phyloP scores from a whole-genome alignment of 2,797 vertebrate species.

The Mastacembelus armatus region DNA sequence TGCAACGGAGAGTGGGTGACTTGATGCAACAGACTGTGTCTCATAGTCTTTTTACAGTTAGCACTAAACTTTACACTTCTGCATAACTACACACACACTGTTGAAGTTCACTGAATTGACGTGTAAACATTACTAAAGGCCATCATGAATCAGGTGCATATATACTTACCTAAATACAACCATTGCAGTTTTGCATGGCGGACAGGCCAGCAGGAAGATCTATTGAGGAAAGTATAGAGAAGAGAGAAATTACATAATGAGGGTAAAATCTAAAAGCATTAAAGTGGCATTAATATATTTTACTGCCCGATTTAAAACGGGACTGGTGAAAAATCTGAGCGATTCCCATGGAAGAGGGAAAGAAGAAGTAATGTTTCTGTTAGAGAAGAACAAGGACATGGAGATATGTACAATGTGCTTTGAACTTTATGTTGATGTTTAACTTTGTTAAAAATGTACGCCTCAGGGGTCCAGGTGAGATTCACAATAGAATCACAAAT shows the following conservation, averaged over 20 bases:
- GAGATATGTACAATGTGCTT: neutral
- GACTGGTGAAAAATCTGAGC: conserved; percentile 16
- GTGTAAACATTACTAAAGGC: neutral
- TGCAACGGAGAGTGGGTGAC: neutral
- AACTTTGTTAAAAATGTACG: too few relatives aligned
- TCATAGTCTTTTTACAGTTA: neutral
- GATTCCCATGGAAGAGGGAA: conserved; percentile 4
- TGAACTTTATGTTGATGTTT: neutral
- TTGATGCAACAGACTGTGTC: neutral
- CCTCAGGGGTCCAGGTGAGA: neutral
- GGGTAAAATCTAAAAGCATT: conserved; percentile 29
- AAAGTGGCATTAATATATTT: too few relatives aligned
- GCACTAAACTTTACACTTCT: neutral
- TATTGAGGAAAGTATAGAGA: conserved; percentile 73
- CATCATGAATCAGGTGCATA: neutral
- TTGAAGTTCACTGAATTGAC: neutral
- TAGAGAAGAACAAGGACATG: neutral
- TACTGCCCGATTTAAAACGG: too few relatives aligned
- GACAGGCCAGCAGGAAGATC: conserved; percentile 98
- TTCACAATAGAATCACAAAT: conserved; percentile 3
- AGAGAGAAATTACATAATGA: conserved; percentile 33
- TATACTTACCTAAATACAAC: conserved; percentile 93
- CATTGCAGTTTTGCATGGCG: conserved; percentile 90
- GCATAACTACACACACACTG: neutral
- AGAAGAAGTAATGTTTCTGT: conserved; percentile 6